Evolutionary conservation across 2,888 invertebrate genomes (phyloP), one percentile per base, ranked within the genome.

Genomic region (Neoaliturus tenellus): DNA sequence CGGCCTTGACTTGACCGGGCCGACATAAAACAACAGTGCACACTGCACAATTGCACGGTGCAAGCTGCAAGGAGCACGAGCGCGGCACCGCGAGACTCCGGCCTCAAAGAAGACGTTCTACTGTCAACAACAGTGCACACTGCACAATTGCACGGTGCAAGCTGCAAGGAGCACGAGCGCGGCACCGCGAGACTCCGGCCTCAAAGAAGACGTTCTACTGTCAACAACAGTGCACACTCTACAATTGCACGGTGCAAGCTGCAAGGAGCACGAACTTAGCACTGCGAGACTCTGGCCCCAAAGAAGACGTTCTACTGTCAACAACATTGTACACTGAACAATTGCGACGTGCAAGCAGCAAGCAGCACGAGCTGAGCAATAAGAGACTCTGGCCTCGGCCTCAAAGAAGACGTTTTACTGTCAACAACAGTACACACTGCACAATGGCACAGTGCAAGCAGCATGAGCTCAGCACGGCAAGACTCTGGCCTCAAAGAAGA

Each of bases 41-140:
- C 67, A 69, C 69, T 69, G 67, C 67, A 67, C 67, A 31, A 4
- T 58, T 55, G 55, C 55, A 55, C 55, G 4, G 1, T 55, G 55
- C 55, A 55, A 5, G 23, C 55, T 23, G 55, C 55, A 55, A n/a
- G n/a, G n/a, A n/a, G n/a, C n/a, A n/a, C n/a, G n/a, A n/a, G n/a
- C 41, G 41, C 6, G 6, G 41, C 8, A 41, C 41, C n/a, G 14
- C 14, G 41, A 14, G 41, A 41, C 41, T 10, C 14, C 41, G 41
- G 14, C 41, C 6, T 41, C n/a, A n/a, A n/a, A n/a, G n/a, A n/a
- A n/a, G n/a, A n/a, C n/a, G n/a, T n/a, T n/a, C n/a, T n/a, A n/a
- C n/a, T n/a, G n/a, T n/a, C n/a, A 69, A 69, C 69, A 69, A 69
- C 39, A 69, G 8, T 69, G 69, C 69, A 33, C 67, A 69, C 69